Base-by-base conservation (phyloP, 2,113 vertebrate species). In the Melanotaenia duboulayi region DNA sequence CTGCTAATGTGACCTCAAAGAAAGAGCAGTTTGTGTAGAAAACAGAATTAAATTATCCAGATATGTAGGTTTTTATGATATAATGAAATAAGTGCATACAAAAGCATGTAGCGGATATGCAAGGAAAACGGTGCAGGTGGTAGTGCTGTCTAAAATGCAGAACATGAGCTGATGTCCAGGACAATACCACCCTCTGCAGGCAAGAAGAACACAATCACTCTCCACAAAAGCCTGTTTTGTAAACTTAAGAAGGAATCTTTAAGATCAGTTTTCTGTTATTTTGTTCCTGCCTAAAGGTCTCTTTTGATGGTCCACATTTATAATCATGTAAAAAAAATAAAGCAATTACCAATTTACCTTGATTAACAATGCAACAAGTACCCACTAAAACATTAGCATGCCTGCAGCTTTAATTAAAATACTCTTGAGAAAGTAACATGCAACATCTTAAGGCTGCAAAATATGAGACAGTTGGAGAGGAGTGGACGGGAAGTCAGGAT, bases 181-280 rank as follows among this genome's bases (percentile, higher is more conserved):
- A 87, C 94, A 93, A 94, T 89, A 94, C 84, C 91, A 74, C 93
- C 94, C 93, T 94, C 94, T 95, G 86, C 92, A 94, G 94, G 92
- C 85, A 83, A 81, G 85, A 63, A 70, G 67, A 82, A 81, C 65
- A 83, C 75, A 87, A 87, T 65, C 77, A 70, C 44, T 60, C 62
- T 39, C 14, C 40, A 80, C 62, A 71, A 85, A 52, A 37, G 16
- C 19, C 23, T 71, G 49, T 50, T 82, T 74, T 51, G 68, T 78
- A 54, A 83, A 78, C 77, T n/a, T 81, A 82, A 86, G 65, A 89
- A 87, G 74, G 81, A 86, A 75, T 55, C 76, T 84, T 74, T 63
- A 70, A 80, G 78, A 78, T 78, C 35, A 62, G 54, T 76, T 74
- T 76, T 35, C 59, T 56, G 51, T 56, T 59, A 50, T 74, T 63